Percentiles rank a stretch among this genome's conserved stretches.
Conservation (phyloP, 2,797 vertebrate species). For the Phyllotis vaccarum region DNA sequence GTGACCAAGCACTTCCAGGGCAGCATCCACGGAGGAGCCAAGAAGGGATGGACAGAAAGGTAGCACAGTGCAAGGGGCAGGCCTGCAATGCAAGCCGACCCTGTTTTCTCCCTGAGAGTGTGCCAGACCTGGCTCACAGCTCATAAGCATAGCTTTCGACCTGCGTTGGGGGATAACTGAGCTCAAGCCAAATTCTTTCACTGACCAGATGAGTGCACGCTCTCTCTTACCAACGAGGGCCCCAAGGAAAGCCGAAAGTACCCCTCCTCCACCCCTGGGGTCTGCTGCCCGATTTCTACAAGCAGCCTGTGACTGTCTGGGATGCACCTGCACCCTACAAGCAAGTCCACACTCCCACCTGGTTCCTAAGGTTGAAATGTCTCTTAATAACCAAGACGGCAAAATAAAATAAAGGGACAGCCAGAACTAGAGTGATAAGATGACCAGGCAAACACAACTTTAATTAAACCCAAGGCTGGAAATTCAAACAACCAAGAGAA, state of each 20-base stretch:
- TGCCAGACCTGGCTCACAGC: constrained; percentile 35
- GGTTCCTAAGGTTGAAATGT: neutral
- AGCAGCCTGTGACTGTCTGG: too few species aligned
- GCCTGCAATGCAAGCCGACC: constrained; percentile 67
- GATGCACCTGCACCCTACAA: neutral
- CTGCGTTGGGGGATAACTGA: constrained; percentile 58
- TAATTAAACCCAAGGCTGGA: constrained; percentile 48
- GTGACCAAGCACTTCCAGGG: neutral
- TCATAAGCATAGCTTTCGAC: constrained; percentile 35
- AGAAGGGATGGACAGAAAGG: neutral
- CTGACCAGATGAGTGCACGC: neutral
- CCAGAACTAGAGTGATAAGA: neutral
- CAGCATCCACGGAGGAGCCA: neutral
- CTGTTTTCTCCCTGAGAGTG: constrained; percentile 41
- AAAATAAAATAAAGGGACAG: neutral
- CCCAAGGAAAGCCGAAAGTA: neutral
- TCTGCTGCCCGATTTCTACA: neutral
- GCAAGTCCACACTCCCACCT: neutral
- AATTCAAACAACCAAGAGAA: constrained; percentile 48
- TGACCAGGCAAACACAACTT: neutral
- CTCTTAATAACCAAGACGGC: neutral
- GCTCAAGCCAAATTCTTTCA: constrained; percentile 61
- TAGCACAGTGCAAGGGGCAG: constrained; percentile 44
- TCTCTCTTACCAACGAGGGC: neutral
- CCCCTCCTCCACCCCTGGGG: neutral